Conservation (phyloP, 2,797 vertebrate genomes). For the Limosa lapponica region DNA sequence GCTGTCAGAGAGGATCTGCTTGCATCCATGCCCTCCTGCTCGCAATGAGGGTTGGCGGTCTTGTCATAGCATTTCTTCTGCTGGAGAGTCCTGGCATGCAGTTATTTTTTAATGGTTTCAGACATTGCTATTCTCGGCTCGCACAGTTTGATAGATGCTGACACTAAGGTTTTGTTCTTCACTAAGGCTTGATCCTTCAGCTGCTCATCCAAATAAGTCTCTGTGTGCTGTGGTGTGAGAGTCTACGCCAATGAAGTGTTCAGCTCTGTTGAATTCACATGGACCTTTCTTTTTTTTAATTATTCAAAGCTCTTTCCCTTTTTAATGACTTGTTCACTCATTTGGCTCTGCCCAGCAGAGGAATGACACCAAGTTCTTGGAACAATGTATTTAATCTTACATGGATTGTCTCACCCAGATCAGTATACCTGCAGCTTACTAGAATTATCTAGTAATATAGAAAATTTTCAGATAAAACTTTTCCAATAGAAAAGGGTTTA, state of each 20-base stretch:
- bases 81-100: not conserved
- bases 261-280: not conserved
- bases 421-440: not conserved
- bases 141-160: not conserved
- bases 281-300: not conserved
- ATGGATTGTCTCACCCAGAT: not conserved
- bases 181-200: not conserved
- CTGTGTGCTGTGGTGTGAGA: not conserved
- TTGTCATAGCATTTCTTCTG: not conserved
- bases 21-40: accelerated
- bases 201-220: not conserved
- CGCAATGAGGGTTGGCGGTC: accelerated
- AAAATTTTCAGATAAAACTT: not conserved
- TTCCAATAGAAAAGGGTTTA: not conserved
- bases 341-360: not conserved
- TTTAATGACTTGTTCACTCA: not conserved
- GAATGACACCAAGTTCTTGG: not conserved
- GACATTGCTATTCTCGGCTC: not conserved
- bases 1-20: not conserved
- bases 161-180: not conserved
- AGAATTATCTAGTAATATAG: not conserved
- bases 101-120: not conserved
- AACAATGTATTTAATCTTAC: not conserved
- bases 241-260: not conserved
- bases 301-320: not conserved